Evolutionary conservation across 2,888 invertebrate species (phyloP), one percentile per base, ranked within the genome.

Genomic region (Agriotes lineatus): DNA sequence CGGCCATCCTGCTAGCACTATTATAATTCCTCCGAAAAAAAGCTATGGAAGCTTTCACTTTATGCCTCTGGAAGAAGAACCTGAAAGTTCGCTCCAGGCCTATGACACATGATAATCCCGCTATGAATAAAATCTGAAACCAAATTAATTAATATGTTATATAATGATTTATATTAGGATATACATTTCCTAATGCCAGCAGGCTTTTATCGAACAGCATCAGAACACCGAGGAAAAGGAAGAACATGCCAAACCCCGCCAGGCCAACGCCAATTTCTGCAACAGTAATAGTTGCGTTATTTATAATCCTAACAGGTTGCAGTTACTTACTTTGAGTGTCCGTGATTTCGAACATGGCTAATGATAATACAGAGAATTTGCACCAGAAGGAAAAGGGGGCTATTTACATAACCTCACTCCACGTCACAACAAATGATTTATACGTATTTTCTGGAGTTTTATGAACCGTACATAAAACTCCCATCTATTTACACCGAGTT

Each of bases 181-280:
- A 92, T 89, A 99, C 99, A 90, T 99, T 99, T 82, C 99, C 99
- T 83, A 99, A 96, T n/a, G 99, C 99, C 65, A 99, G 86, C 65
- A 99, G 87, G 59, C 99, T 99, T 85, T 96, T 97, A 85, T 99
- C 99, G 84, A 99, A 98, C 61, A 99, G 86, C 67, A 99, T 86
- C 50, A 99, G 80, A 37, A 98, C 92, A 67, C 99, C 99, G 5
- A 99, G 88, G 79, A 99, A 96, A 5, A 99, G 89, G 84, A 99
- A 99, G 67, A 94, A 91, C 77, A 97, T 91, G 6, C 99, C 99
- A 85, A 99, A 98, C 2, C 96, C 96, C 2, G 97, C 95, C 57
- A 99, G 88, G 14, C 98, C 99, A 39, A 99, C 96, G 16, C 99
- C 99, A 80, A 99, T 99, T 87, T 99, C 96, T 96, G 87, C 70